These are phyloP conservation scores for Drosophila varians DNA, from an alignment of 1,140 invertebrate genomes.

Conservation along the genomic window DNA sequence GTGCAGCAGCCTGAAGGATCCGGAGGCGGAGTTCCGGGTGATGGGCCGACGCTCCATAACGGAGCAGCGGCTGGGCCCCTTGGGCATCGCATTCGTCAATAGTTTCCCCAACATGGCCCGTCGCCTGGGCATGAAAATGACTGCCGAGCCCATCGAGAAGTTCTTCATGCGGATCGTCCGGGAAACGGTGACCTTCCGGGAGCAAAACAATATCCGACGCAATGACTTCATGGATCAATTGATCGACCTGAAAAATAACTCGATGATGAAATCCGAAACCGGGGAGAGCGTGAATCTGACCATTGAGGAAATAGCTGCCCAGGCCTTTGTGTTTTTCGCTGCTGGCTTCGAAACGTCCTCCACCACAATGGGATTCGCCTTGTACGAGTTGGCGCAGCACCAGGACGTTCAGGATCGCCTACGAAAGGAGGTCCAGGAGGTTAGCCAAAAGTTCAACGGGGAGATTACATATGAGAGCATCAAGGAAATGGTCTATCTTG, in stretches of 20 bases:
- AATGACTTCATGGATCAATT: conserved; percentile 86
- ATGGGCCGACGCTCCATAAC: conserved; percentile 66
- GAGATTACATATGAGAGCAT: conserved; percentile 85
- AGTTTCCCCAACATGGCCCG: conserved; percentile 58
- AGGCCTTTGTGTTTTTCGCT: conserved; percentile 85
- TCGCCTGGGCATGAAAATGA: conserved; percentile 68
- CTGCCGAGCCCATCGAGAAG: conserved; percentile 83
- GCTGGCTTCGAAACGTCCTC: conserved; percentile 88
- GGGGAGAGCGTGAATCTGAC: conserved; percentile 58
- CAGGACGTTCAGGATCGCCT: conserved; percentile 85
- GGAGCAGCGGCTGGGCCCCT: conserved; percentile 16
- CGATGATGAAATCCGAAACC: conserved; percentile 56
- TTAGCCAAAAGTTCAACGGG: conserved; percentile 76
- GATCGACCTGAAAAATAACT: conserved; percentile 84
- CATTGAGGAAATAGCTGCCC: conserved; percentile 83
- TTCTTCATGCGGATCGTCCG: conserved; percentile 85
- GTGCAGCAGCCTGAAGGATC: conserved; percentile 85
- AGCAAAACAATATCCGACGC: conserved; percentile 84
- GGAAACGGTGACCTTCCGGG: conserved; percentile 84
- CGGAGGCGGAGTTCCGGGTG: conserved; percentile 85
- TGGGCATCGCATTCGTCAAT: conserved; percentile 33
- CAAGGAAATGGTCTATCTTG: conserved; percentile 85
- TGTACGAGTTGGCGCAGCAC: conserved; percentile 85
- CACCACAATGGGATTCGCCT: conserved; percentile 84
- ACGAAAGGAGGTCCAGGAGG: conserved; percentile 84